These are phyloP conservation scores for Radopholus similis DNA, from an alignment of 1,140 invertebrate species.

Conservation along the genomic window DNA sequence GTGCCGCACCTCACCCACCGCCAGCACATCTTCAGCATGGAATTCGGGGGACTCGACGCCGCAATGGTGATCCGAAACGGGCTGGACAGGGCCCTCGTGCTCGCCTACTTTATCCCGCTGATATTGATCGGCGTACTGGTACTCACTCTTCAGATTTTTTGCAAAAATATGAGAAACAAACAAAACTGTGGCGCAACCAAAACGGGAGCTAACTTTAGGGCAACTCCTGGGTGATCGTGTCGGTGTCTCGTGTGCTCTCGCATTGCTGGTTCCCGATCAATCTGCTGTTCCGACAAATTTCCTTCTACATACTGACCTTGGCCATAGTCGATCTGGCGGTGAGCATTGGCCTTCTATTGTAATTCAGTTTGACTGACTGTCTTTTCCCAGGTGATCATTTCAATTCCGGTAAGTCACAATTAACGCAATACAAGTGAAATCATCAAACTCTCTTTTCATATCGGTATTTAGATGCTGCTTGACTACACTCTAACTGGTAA, in stretches of 20 bases:
- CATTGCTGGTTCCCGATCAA: slow-evolving; percentile 33
- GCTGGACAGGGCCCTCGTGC: slow-evolving; percentile 23
- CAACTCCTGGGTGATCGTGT: slow-evolving; percentile 41
- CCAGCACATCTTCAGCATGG: not conserved
- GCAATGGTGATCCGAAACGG: not conserved
- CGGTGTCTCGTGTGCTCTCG: slow-evolving; percentile 25
- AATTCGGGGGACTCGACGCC: not conserved
- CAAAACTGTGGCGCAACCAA: too few species aligned
- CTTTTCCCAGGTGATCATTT: slow-evolving; percentile 26
- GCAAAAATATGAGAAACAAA: too few species aligned
- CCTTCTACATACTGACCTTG: slow-evolving; percentile 35
- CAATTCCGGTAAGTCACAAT: slow-evolving; percentile 43
- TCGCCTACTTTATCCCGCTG: slow-evolving; percentile 38
- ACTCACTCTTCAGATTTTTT: too few species aligned
- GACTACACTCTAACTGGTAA: too few species aligned
- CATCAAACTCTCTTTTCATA: too few species aligned
- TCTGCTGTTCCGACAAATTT: slow-evolving; percentile 34
- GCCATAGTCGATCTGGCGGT: slow-evolving; percentile 40
- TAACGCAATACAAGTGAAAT: too few species aligned
- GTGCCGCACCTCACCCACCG: not conserved
- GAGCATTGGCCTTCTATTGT: slow-evolving; percentile 20
- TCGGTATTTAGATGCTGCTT: too few species aligned
- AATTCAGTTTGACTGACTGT: slow-evolving; percentile 12
- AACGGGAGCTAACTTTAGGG: too few species aligned
- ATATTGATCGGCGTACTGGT: slow-evolving; percentile 39